These are phyloP conservation scores for Dilophus febrilis DNA, from an alignment of 2,888 invertebrate species.

Conservation along the genomic window DNA sequence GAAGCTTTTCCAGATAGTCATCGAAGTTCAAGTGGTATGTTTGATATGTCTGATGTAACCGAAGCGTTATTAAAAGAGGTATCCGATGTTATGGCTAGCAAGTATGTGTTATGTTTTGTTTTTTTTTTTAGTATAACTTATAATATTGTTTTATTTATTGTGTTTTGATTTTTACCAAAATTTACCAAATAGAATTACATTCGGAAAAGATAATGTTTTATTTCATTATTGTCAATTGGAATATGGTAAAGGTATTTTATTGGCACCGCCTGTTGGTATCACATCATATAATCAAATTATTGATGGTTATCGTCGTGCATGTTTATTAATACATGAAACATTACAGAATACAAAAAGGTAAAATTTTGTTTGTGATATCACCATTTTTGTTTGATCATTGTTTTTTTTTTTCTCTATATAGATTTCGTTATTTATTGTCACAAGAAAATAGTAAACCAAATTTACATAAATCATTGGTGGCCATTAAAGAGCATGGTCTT, in stretches of 20 bases:
- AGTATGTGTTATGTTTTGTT: no score
- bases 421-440: constrained; percentile 20
- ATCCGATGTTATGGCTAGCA: constrained; percentile 36
- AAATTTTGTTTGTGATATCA: not conserved
- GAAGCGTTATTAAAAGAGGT: constrained; percentile 56
- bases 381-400: not conserved
- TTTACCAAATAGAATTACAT: constrained; percentile 36
- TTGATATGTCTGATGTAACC: constrained; percentile 51
- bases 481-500: constrained; percentile 71
- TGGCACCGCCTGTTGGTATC: constrained; percentile 37
- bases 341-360: constrained; percentile 50
- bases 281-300: constrained; percentile 37
- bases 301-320: constrained; percentile 50
- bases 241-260: constrained; percentile 47
- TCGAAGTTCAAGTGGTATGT: constrained; percentile 42
- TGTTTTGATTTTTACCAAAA: not conserved
- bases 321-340: constrained; percentile 52
- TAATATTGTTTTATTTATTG: constrained; percentile 1
- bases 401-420: constrained; percentile 4
- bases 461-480: constrained; percentile 38
- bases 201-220: constrained; percentile 53
- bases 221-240: constrained; percentile 64
- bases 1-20: constrained; percentile 45
- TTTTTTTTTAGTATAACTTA: no score
- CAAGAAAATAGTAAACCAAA: constrained; percentile 29